Evolutionary conservation across 2,888 invertebrate genomes (phyloP).

Genomic region (Rhopalosiphum nymphaeae): DNA sequence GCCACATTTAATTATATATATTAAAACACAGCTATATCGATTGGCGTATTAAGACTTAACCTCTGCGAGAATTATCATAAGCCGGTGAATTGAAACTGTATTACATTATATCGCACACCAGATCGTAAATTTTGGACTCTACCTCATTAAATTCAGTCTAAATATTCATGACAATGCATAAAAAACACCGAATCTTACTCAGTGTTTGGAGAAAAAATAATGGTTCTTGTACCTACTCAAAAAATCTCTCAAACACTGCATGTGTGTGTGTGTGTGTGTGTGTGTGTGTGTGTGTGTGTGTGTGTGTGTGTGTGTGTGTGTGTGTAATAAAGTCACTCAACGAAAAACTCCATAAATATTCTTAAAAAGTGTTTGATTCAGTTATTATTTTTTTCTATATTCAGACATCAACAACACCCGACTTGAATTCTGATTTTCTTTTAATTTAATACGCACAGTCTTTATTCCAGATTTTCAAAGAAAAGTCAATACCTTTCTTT

Average conservation of each 20-base stretch:
- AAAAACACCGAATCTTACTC: constrained; percentile 52
- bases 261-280: no score
- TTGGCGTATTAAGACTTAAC: constrained; percentile 11
- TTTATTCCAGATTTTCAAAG: neutral
- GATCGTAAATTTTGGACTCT: constrained; percentile 44
- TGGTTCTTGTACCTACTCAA: constrained; percentile 14
- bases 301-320: neutral
- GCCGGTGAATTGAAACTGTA: constrained; percentile 20
- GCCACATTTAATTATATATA: neutral
- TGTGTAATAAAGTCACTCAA: neutral
- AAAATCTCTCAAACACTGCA: constrained; percentile 32
- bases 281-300: neutral
- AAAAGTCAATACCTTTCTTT: neutral
- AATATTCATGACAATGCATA: constrained; percentile 45
- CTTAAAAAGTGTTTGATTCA: constrained; percentile 20
- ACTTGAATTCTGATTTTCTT: constrained; percentile 40
- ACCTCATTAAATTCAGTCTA: constrained; percentile 40
- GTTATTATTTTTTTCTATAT: constrained; percentile 20
- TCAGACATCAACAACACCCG: neutral
- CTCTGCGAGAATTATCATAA: constrained; percentile 18
- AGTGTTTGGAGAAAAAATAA: constrained; percentile 42
- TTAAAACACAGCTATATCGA: neutral
- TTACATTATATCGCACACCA: constrained; percentile 10
- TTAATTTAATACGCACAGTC: constrained; percentile 5
- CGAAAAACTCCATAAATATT: constrained; percentile 19